Base-by-base conservation (phyloP, 1,140 invertebrate species). In the Acromyrmex echinatior region DNA sequence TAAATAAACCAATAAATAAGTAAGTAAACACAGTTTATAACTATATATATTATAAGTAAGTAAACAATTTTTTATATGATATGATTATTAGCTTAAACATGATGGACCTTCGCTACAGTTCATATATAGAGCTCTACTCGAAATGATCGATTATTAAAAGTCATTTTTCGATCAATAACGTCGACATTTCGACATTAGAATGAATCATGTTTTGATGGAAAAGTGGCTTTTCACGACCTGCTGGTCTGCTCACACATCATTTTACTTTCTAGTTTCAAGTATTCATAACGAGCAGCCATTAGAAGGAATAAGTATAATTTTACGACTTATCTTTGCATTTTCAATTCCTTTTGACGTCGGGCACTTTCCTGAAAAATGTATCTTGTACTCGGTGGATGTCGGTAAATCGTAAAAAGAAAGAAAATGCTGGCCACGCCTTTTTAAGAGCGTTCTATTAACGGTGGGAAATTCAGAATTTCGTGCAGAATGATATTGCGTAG, bases 291-390 rank as follows among this genome's bases (percentile, higher is more conserved):
- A 14, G 14, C n/a, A 2, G 63, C 31, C 9, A 51, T 84, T 74
- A 84, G 56, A 84, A 49, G 25, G 45, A 39, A 74, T 62, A 76
- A 49, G 21, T 66, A 66, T 53, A 21, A 18, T 58, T 79, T 66
- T 74, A 84, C 56, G 68, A 84, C 56, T 84, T 68, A 66, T 58
- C 31, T 25, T 65, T 66, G 49, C 28, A 53, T 66, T 63, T 65
- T 77, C 45, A 14, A 62, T 62, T 35, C 14, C 45, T 66, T 51
- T 74, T 39, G 65, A 25, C 25, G 58, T 16, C 35, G 16, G 12
- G 18, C 39, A 16, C 12, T 68, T 79, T 21, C 31, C 25, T 66
- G 49, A 53, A 86, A 84, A 76, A 66, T 56, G 45, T 65, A 85
- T 53, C 63, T 63, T 76, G 31, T 49, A 66, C 60, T 39, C 9